A percentile compares a stretch with the other conserved stretches of the same genome.
Evolutionary conservation across 1,140 invertebrate species (phyloP).

Genomic region (Diachasma alloeum): DNA sequence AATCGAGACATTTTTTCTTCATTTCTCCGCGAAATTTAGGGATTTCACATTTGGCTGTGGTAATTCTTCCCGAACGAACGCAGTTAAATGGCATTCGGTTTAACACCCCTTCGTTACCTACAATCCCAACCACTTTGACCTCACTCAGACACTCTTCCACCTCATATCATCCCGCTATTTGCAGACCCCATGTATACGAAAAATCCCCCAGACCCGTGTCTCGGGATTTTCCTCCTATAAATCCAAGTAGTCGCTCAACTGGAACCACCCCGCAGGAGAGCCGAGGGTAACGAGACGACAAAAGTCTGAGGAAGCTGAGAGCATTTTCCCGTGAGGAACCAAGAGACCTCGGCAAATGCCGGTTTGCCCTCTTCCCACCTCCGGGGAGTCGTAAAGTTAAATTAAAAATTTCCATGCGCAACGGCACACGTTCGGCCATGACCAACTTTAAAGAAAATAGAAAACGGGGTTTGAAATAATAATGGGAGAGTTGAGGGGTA

Average conservation of each 20-base stretch:
- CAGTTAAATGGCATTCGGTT: too few relatives aligned
- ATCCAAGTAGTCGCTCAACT: background rate
- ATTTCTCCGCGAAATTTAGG: too few relatives aligned
- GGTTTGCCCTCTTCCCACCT: constrained; percentile 14
- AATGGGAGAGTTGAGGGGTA: background rate
- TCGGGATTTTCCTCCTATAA: constrained; percentile 19
- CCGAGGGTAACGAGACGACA: constrained; percentile 25
- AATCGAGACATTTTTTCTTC: too few relatives aligned
- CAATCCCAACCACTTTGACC: too few relatives aligned
- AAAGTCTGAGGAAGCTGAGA: constrained; percentile 23
- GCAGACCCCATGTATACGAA: too few relatives aligned
- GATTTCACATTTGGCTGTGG: too few relatives aligned
- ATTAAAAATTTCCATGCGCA: constrained; percentile 46
- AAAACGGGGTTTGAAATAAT: background rate
- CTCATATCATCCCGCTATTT: too few relatives aligned
- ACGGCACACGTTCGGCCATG: background rate
- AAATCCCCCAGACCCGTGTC: background rate
- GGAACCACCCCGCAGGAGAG: background rate
- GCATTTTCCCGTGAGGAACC: constrained; percentile 10
- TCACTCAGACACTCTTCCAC: too few relatives aligned
- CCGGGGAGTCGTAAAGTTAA: constrained; percentile 45
- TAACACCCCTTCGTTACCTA: too few relatives aligned
- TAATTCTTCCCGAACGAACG: too few relatives aligned
- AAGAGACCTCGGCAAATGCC: constrained; percentile 7
- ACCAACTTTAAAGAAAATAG: background rate